phyloP scores from a whole-genome alignment of 1,140 invertebrate species.

The Stegodyphus mimosarum region DNA sequence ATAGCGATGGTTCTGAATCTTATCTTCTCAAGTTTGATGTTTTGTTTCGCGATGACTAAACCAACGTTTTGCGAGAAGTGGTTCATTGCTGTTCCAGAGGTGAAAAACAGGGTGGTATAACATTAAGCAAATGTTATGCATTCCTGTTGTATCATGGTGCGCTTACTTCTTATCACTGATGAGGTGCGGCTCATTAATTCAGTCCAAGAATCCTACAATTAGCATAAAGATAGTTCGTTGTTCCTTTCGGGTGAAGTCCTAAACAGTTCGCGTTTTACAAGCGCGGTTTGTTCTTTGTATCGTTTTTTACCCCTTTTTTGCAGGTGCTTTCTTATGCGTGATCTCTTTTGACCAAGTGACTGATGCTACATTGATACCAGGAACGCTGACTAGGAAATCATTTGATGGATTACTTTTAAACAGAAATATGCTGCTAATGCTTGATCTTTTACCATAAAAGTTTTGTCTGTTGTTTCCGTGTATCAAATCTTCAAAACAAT shows the following conservation, averaged over 20 bases:
- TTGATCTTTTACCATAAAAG: too few relatives aligned
- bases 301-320: background rate
- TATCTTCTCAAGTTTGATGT: conserved; percentile 4
- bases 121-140: background rate
- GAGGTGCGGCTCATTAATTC: conserved; percentile 55
- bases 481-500: too few relatives aligned
- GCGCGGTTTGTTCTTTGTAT: background rate
- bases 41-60: conserved; percentile 44
- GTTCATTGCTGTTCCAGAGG: background rate
- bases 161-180: conserved; percentile 9
- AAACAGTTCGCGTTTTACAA: background rate
- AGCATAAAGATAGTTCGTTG: conserved; percentile 40
- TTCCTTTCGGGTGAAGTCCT: background rate
- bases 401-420: too few relatives aligned
- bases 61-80: conserved; percentile 12
- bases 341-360: too few relatives aligned
- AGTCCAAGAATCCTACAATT: conserved; percentile 47
- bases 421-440: too few relatives aligned
- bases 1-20: background rate
- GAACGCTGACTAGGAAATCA: background rate
- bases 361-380: too few relatives aligned
- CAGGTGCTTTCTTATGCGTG: background rate
- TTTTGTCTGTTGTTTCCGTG: too few relatives aligned
- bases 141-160: background rate
- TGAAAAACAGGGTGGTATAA: conserved; percentile 6